Conservation (phyloP, 2,113 vertebrate species). For the Corythornis madagascariensis region DNA sequence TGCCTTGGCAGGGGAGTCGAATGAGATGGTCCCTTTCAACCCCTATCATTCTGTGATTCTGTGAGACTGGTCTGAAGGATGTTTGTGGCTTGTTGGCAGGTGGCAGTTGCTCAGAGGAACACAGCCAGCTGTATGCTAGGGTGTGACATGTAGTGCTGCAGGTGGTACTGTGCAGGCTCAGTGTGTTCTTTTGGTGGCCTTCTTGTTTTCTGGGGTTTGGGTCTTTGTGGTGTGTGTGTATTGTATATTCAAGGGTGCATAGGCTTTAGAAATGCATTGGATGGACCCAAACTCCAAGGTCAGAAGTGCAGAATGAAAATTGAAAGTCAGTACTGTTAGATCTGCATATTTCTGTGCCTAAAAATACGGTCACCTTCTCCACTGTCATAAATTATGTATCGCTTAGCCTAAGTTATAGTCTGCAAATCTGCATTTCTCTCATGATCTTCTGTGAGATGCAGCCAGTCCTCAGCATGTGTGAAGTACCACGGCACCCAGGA, state of each 20-base stretch:
- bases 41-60: too few relatives aligned
- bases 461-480: neutral
- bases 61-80: too few relatives aligned
- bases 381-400: neutral
- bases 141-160: neutral
- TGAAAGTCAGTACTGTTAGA: neutral
- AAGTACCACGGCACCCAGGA: neutral
- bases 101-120: neutral
- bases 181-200: neutral
- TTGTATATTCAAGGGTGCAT: neutral
- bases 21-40: too few relatives aligned
- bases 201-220: neutral
- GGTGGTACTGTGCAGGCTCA: neutral
- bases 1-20: too few relatives aligned
- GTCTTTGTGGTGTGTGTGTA: neutral
- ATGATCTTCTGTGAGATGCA: neutral
- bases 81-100: neutral
- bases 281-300: neutral
- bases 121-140: neutral
- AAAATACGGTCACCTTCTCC: neutral
- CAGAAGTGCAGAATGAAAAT: neutral
- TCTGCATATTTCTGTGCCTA: conserved; percentile 12
- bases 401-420: neutral
- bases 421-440: neutral
- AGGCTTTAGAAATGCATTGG: neutral